A percentile compares a stretch with the other conserved stretches of the same genome.
Evolutionary conservation across 2,797 vertebrate genomes (phyloP).

Genomic region (Luscinia luscinia): DNA sequence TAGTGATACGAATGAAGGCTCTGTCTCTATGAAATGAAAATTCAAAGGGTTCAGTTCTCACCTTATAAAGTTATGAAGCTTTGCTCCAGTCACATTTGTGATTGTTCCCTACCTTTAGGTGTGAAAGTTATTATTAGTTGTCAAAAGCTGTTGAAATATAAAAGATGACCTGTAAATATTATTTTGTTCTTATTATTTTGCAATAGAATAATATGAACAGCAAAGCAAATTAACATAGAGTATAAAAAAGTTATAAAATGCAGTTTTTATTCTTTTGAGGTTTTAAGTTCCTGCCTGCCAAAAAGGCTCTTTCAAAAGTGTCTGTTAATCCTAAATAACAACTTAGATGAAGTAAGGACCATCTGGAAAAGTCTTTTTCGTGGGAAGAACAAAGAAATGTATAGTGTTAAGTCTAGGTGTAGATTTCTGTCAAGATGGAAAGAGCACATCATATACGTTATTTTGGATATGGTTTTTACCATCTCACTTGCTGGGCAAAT

Average conservation of each 20-base stretch:
- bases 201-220: constrained; percentile 1
- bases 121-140: constrained; percentile 18
- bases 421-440: not conserved
- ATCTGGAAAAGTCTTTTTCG: not conserved
- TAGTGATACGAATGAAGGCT: constrained; percentile 7
- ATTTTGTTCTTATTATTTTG: constrained; percentile 40
- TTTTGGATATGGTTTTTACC: not conserved
- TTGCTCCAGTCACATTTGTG: not conserved
- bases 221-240: constrained; percentile 12
- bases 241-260: not conserved
- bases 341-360: not conserved
- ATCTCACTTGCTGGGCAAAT: not conserved
- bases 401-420: not conserved
- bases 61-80: constrained; percentile 25
- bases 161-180: constrained; percentile 15
- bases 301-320: not conserved
- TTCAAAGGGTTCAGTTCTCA: not conserved
- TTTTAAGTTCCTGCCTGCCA: not conserved
- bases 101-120: not conserved
- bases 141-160: not conserved
- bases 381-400: not conserved
- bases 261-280: not conserved
- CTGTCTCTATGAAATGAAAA: constrained; percentile 21
- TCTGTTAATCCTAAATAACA: constrained; percentile 20
- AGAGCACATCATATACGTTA: not conserved